These are phyloP conservation scores for Pelagia noctiluca DNA, from an alignment of 30 jellyfish, hydroid and myxozoan species.

Conservation along the genomic window DNA sequence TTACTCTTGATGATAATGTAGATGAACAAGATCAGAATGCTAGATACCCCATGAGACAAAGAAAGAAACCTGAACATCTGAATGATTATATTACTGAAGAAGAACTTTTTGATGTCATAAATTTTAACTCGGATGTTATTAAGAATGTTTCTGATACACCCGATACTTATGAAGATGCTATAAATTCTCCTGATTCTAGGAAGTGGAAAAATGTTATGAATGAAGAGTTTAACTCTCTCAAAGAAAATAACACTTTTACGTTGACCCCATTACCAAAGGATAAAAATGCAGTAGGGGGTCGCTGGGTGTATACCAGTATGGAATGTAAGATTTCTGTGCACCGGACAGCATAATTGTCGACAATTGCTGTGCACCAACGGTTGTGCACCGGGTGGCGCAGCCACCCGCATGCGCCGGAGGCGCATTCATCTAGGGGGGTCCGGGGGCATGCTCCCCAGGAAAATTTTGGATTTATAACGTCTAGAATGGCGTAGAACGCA, in stretches of 20 bases:
- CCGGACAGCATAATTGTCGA: too few relatives aligned
- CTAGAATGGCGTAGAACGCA: too few relatives aligned
- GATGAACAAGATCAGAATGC: not conserved
- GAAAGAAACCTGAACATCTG: constrained; percentile 29
- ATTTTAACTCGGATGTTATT: constrained; percentile 15
- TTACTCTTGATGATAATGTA: not conserved
- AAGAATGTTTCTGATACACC: constrained; percentile 13
- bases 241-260: constrained; percentile 21
- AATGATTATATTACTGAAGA: constrained; percentile 39
- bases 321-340: too few relatives aligned
- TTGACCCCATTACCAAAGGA: constrained; percentile 13
- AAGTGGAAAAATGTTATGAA: constrained; percentile 45
- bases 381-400: too few relatives aligned
- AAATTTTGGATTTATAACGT: too few relatives aligned
- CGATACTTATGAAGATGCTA: constrained; percentile 20
- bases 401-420: too few relatives aligned
- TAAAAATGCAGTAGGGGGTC: constrained; percentile 49
- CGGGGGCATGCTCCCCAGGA: too few relatives aligned
- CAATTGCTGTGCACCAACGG: too few relatives aligned
- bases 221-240: constrained; percentile 22
- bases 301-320: constrained; percentile 51
- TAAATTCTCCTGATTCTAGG: constrained; percentile 24
- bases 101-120: constrained; percentile 1
- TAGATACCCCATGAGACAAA: constrained; percentile 23
- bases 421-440: too few relatives aligned